Conservation (phyloP, 2,888 invertebrate genomes). For the Cantharis nigra region DNA sequence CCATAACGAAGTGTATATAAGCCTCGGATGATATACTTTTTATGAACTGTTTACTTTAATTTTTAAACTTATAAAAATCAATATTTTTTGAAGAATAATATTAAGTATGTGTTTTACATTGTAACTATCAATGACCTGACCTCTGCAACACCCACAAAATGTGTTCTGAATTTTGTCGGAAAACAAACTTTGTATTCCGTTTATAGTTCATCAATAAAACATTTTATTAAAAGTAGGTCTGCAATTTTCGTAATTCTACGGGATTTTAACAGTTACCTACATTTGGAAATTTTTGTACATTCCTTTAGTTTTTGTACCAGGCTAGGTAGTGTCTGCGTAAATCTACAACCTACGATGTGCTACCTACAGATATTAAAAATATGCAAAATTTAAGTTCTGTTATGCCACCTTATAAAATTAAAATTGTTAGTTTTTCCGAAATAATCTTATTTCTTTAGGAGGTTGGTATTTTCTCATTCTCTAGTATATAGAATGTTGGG, state of each 20-base stretch:
- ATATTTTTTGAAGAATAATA: not conserved
- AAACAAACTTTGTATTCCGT: slow-evolving; percentile 14
- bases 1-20: not conserved
- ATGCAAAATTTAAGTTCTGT: not conserved
- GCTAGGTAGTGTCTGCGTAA: not conserved
- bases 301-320: too few species aligned
- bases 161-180: slow-evolving; percentile 5
- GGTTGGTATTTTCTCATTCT: too few species aligned
- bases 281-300: not conserved
- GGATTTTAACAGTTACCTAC: not conserved
- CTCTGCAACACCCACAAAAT: slow-evolving; percentile 13
- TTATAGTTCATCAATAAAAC: slow-evolving; percentile 10
- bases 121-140: slow-evolving; percentile 10
- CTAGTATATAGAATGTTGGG: not conserved
- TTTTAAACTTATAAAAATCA: not conserved
- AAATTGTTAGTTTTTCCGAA: too few species aligned
- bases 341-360: not conserved
- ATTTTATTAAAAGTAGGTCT: not conserved
- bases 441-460: too few species aligned
- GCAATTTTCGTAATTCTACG: not conserved
- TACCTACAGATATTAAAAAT: not conserved
- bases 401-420: too few species aligned
- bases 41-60: not conserved
- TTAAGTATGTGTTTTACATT: slow-evolving; percentile 10
- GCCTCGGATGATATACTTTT: not conserved